Conservation (phyloP, 2,797 vertebrate species). For the Sarcophilus harrisii region DNA sequence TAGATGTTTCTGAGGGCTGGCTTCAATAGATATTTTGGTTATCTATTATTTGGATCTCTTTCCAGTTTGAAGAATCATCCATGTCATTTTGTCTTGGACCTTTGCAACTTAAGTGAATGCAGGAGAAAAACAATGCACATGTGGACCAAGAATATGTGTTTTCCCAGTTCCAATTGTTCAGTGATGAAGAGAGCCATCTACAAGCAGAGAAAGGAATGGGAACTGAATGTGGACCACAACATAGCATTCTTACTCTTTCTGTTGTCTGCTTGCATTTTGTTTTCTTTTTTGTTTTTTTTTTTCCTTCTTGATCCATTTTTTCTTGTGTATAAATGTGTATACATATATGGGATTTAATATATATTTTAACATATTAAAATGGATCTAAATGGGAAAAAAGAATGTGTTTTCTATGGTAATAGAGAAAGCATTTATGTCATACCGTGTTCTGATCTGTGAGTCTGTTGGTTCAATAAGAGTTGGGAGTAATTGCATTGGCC, state of each 20-base stretch:
- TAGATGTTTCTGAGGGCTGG: slow-evolving; percentile 40
- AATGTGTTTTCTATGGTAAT: neutral
- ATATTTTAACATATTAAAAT: too few species aligned
- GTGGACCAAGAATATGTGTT: neutral
- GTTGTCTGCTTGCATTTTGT: too few species aligned
- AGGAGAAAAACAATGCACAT: neutral
- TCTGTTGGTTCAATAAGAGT: neutral
- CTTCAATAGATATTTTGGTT: neutral
- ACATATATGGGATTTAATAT: too few species aligned
- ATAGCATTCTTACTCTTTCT: too few species aligned
- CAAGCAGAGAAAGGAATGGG: too few species aligned
- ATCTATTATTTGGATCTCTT: neutral
- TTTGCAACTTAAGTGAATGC: neutral
- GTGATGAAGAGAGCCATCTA: too few species aligned
- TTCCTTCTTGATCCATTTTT: too few species aligned
- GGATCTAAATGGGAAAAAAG: too few species aligned
- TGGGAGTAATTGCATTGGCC: slow-evolving; percentile 18
- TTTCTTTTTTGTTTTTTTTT: too few species aligned
- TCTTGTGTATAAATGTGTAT: too few species aligned
- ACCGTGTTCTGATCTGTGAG: neutral
- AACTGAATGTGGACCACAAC: too few species aligned
- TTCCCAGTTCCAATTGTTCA: too few species aligned
- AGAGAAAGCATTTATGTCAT: neutral
- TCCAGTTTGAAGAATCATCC: neutral
- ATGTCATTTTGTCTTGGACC: neutral